A percentile compares a stretch with the other conserved stretches of the same genome.
Evolutionary conservation across 2,113 vertebrate species (phyloP).

Genomic region (Rhea pennata): DNA sequence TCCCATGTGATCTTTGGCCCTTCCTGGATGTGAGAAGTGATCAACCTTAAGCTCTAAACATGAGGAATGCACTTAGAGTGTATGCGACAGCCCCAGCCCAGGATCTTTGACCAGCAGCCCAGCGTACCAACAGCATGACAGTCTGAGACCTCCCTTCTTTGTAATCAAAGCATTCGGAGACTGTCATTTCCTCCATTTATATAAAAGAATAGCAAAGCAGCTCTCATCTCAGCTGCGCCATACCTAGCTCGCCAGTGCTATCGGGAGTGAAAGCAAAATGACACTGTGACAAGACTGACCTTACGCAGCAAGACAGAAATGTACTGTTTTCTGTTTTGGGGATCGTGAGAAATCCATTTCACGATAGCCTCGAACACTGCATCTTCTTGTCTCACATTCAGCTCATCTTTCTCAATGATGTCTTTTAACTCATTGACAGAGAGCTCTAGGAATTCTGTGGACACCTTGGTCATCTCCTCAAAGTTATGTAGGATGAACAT

Average conservation of each 20-base stretch:
- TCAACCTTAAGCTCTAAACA: background rate
- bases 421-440: constrained; percentile 72
- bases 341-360: constrained; percentile 79
- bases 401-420: constrained; percentile 81
- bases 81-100: background rate
- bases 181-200: accelerated
- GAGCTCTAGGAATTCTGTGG: constrained; percentile 81
- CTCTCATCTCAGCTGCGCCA: background rate
- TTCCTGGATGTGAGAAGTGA: background rate
- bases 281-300: constrained; percentile 45
- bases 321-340: constrained; percentile 71
- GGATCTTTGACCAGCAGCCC: background rate
- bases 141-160: no score
- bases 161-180: background rate
- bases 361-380: constrained; percentile 80
- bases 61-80: background rate
- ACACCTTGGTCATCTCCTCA: constrained; percentile 74
- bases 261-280: background rate
- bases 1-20: background rate
- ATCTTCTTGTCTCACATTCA: constrained; percentile 80
- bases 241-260: background rate
- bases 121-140: accelerated
- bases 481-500: constrained; percentile 84
- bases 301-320: constrained; percentile 78
- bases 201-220: background rate